Conservation (phyloP, 2,797 vertebrate genomes). For the Bucorvus abyssinicus region DNA sequence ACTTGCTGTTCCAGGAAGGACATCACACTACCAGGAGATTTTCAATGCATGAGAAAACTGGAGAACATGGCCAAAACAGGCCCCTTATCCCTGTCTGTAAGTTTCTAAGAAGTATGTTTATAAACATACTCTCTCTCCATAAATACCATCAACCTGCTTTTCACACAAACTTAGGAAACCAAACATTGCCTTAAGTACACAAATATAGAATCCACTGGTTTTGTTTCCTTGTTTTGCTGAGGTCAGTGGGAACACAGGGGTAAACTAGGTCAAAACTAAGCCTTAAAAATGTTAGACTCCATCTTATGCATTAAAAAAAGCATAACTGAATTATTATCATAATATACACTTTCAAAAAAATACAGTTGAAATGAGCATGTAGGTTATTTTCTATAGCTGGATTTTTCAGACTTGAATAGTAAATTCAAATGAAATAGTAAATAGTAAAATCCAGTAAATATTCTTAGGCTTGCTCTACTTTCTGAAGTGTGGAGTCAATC, state of each 20-base stretch:
- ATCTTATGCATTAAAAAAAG: background rate
- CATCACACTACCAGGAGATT: conserved; percentile 14
- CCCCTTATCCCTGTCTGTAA: background rate
- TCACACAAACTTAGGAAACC: background rate
- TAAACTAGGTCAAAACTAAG: background rate
- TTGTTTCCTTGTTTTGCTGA: background rate
- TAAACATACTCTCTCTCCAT: background rate
- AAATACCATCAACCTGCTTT: background rate
- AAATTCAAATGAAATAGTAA: background rate
- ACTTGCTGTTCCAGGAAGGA: background rate
- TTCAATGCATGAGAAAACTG: conserved; percentile 13
- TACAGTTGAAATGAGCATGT: background rate
- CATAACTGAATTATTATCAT: background rate
- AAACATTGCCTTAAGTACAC: background rate
- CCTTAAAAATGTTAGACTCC: background rate
- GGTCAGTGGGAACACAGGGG: background rate
- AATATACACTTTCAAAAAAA: background rate
- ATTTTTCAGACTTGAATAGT: background rate
- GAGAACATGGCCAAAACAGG: background rate
- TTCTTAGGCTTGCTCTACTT: background rate
- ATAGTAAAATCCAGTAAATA: background rate
- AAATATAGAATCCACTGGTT: background rate
- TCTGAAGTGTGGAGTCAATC: background rate
- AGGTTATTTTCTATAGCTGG: background rate
- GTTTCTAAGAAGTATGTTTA: background rate